Conservation (phyloP, 2,888 invertebrate species). For the Psylliodes chrysocephalus region DNA sequence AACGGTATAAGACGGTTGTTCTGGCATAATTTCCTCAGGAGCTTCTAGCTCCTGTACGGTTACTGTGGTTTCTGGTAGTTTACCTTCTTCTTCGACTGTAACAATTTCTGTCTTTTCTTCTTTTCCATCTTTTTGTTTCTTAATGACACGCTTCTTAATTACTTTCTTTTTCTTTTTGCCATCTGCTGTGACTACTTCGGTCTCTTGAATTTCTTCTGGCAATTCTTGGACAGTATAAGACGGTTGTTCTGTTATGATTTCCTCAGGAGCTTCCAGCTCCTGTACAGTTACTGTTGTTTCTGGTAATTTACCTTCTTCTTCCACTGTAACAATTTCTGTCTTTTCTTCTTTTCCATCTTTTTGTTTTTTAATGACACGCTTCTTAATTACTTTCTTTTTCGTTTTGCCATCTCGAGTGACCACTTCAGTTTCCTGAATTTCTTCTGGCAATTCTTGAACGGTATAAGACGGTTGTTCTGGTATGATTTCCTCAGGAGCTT, state of each 20-base stretch:
- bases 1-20: constrained; percentile 39
- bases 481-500: constrained; percentile 42
- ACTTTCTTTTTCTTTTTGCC: constrained; percentile 54
- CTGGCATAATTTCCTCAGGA: constrained; percentile 44
- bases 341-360: constrained; percentile 51
- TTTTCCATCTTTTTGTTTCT: constrained; percentile 53
- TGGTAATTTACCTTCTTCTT: constrained; percentile 51
- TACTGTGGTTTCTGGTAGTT: constrained; percentile 45
- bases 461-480: constrained; percentile 48
- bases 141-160: constrained; percentile 63
- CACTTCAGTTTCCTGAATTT: constrained; percentile 40
- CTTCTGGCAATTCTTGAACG: constrained; percentile 46
- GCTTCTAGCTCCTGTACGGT: constrained; percentile 49
- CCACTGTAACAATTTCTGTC: constrained; percentile 57
- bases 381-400: constrained; percentile 53
- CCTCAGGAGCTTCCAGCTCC: constrained; percentile 49
- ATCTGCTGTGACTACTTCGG: constrained; percentile 46
- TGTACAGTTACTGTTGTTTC: constrained; percentile 48
- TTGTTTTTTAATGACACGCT: constrained; percentile 51
- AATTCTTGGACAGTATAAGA: constrained; percentile 46
- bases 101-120: constrained; percentile 53
- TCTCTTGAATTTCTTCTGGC: constrained; percentile 42
- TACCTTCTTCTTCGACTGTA: constrained; percentile 57
- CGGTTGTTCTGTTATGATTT: constrained; percentile 54
- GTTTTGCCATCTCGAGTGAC: constrained; percentile 53